These are phyloP conservation scores for Aphaenogaster floridana DNA, from an alignment of 1,140 invertebrate species.

Conservation along the genomic window DNA sequence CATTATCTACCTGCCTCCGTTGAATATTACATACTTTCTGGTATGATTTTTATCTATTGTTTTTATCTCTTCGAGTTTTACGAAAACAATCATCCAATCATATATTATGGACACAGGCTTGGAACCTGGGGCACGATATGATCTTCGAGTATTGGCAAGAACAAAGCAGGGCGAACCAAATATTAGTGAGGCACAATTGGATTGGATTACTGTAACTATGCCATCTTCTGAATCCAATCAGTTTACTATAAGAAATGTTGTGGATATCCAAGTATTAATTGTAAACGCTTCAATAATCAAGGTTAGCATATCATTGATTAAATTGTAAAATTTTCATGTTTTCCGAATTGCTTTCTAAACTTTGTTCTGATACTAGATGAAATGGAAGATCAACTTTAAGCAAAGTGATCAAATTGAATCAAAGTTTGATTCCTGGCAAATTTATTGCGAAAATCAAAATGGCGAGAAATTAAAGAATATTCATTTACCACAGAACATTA, in stretches of 20 bases:
- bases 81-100: neutral
- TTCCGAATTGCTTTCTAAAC: conserved; percentile 2
- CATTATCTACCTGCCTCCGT: conserved; percentile 83
- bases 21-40: conserved; percentile 86
- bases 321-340: neutral
- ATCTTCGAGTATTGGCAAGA: conserved; percentile 88
- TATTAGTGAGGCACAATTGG: conserved; percentile 85
- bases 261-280: conserved; percentile 84
- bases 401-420: conserved; percentile 74
- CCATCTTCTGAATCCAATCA: conserved; percentile 79
- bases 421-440: conserved; percentile 84
- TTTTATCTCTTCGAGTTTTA: neutral
- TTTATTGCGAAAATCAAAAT: conserved; percentile 85
- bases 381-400: conserved; percentile 84
- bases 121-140: conserved; percentile 87
- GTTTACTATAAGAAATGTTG: conserved; percentile 79
- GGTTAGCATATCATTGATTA: conserved; percentile 76
- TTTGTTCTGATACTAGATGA: conserved; percentile 79
- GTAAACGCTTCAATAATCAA: conserved; percentile 85
- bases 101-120: conserved; percentile 83
- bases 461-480: conserved; percentile 76
- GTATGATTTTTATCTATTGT: conserved; percentile 78
- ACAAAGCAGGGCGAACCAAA: conserved; percentile 86
- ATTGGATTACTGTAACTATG: conserved; percentile 87
- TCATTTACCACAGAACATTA: conserved; percentile 24